Percentiles rank a stretch among this genome's conserved stretches.
Conservation (phyloP, 2,888 invertebrate genomes). For the Parascotia fuliginaria region DNA sequence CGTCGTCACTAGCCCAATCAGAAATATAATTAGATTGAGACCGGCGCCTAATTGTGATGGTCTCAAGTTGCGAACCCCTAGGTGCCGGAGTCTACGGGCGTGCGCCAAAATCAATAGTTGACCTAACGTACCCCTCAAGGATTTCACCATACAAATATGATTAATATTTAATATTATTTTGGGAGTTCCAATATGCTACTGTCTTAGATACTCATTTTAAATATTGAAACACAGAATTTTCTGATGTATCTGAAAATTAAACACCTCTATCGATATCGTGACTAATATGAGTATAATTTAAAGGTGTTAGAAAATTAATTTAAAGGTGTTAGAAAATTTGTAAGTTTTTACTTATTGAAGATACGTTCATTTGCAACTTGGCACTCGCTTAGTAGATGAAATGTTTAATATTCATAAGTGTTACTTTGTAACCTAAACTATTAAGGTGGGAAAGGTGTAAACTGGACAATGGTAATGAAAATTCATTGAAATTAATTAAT, state of each 20-base stretch:
- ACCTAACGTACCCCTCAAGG: conserved; percentile 62
- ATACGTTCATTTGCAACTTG: too few relatives aligned
- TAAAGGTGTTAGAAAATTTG: too few relatives aligned
- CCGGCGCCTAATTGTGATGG: conserved; percentile 78
- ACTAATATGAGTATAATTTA: too few relatives aligned
- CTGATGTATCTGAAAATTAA: too few relatives aligned
- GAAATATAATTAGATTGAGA: conserved; percentile 84
- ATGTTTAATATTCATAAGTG: neutral
- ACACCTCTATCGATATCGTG: too few relatives aligned
- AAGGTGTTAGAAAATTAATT: too few relatives aligned
- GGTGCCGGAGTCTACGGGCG: conserved; percentile 48
- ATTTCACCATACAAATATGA: conserved; percentile 56
- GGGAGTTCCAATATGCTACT: neutral
- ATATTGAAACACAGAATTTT: too few relatives aligned
- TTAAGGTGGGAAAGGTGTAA: neutral
- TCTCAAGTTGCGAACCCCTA: conserved; percentile 78
- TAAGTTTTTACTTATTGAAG: too few relatives aligned
- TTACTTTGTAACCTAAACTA: neutral
- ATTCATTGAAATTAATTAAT: conserved; percentile 30
- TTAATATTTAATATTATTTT: conserved; percentile 46
- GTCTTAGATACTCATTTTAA: neutral
- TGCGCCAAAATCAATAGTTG: conserved; percentile 75
- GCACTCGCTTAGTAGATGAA: too few relatives aligned
- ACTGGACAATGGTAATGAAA: conserved; percentile 21
- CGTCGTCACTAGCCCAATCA: conserved; percentile 72